A percentile compares a stretch with the other conserved stretches of the same genome.
These are phyloP conservation scores for Cheiracanthium punctorium DNA, from an alignment of 2,888 invertebrate genomes.

Conservation along the genomic window DNA sequence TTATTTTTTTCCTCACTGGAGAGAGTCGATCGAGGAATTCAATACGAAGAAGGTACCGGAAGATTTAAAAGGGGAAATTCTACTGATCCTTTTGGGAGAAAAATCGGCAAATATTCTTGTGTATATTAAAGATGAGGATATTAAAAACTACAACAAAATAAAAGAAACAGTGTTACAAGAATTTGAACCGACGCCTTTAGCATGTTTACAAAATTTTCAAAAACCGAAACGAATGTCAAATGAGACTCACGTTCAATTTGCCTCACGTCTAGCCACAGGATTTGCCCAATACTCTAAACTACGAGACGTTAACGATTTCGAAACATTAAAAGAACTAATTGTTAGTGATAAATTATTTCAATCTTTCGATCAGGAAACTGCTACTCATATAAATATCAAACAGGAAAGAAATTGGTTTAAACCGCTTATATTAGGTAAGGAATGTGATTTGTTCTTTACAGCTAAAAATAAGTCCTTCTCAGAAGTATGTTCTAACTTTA, in stretches of 20 bases:
- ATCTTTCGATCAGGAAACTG: no score
- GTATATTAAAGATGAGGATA: not conserved
- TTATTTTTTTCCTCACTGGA: not conserved
- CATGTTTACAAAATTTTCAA: not conserved
- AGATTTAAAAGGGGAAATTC: not conserved
- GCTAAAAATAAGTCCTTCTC: no score
- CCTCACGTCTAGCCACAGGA: not conserved
- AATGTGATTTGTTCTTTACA: no score
- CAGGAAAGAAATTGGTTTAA: no score
- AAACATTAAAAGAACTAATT: no score
- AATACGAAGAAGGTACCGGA: not conserved
- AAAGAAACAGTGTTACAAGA: not conserved
- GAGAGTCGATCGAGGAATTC: not conserved
- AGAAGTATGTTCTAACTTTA: no score
- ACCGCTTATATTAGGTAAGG: no score
- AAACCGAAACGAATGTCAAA: not conserved
- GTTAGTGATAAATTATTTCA: no score
- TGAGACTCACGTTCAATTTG: not conserved
- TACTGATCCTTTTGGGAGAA: not conserved
- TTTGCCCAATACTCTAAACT: no score
- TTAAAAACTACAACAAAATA: not conserved
- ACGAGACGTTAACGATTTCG: no score
- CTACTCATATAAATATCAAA: no score
- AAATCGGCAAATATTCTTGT: not conserved
- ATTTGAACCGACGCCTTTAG: no score